phyloP scores from a whole-genome alignment of 2,797 vertebrate genomes.

The Pipistrellus nathusii region DNA sequence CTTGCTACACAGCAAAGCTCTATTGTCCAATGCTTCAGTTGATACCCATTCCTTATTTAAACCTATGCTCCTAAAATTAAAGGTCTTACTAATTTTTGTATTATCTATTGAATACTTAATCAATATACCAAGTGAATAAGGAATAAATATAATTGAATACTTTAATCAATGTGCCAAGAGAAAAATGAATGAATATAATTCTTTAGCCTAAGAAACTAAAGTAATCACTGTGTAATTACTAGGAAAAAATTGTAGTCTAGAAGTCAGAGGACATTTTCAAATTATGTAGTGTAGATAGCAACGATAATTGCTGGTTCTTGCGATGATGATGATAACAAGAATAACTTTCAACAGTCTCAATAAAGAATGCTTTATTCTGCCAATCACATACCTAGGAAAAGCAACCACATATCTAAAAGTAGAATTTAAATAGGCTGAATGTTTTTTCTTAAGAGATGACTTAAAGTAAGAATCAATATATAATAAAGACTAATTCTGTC shows the following conservation, averaged over 20 bases:
- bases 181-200: slow-evolving; percentile 36
- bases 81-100: slow-evolving; percentile 26
- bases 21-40: slow-evolving; percentile 20
- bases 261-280: slow-evolving; percentile 35
- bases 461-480: slow-evolving; percentile 44
- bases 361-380: slow-evolving; percentile 10
- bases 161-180: slow-evolving; percentile 37
- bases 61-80: slow-evolving; percentile 54
- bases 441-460: slow-evolving; percentile 43
- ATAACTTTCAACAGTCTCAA: slow-evolving; percentile 36
- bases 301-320: slow-evolving; percentile 38
- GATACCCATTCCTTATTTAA: slow-evolving; percentile 57
- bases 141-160: slow-evolving; percentile 43
- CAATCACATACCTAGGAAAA: too few relatives aligned
- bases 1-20: slow-evolving; percentile 36
- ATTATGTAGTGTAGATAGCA: slow-evolving; percentile 3
- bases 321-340: slow-evolving; percentile 50
- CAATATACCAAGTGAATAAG: slow-evolving; percentile 22
- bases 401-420: slow-evolving; percentile 42
- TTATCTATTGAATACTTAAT: slow-evolving; percentile 46
- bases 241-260: slow-evolving; percentile 21
- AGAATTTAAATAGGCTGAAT: slow-evolving; percentile 18
- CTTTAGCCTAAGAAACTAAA: slow-evolving; percentile 52
- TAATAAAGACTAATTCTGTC: slow-evolving; percentile 40
- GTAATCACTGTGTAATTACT: slow-evolving; percentile 46